Evolutionary conservation across 2,888 invertebrate genomes (phyloP), one percentile per base, ranked within the genome.

Genomic region (Muschampia plurimacula): DNA sequence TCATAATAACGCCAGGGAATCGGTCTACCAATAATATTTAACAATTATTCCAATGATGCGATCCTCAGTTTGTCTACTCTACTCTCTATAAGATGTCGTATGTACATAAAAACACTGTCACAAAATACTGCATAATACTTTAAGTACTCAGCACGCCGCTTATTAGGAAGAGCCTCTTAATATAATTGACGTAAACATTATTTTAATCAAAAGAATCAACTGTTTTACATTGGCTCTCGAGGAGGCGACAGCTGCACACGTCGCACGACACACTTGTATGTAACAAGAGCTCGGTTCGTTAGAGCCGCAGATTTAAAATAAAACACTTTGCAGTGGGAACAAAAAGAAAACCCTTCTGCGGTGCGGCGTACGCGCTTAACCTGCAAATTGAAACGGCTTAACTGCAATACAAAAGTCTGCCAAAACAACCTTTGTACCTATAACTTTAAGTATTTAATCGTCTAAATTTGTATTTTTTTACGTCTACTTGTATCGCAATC

Each of bases 241-340:
- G 57, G 36, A 28, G 49, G 80, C 84, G 87, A 83, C 89, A 89
- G 88, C 86, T 86, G 87, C 87, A 83, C 80, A 77, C 81, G 78
- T 79, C 55, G 66, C 64, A 69, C 75, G 55, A 57, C 55, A 52
- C 22, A 76, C 83, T 82, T 84, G 83, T 85, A 83, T 84, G 88
- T 88, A 87, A 88, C 88, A 85, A 87, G 91, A 89, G 85, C 86
- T 82, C 85, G 89, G 86, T 90, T 92, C 91, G 92, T 92, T 91
- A 92, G 88, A 88, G 87, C 87, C 84, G 81, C 89, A 88, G 91
- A 92, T 91, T 93, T 88, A 89, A 92, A 93, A 93, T 91, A 93
- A 92, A 93, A 90, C 87, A 85, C 85, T 84, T 85, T 83, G 83
- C 85, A 82, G 82, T 79, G 83, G 78, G 84, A 88, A 90, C 88